These are phyloP conservation scores for Entelurus aequoreus DNA, from an alignment of 2,113 vertebrate genomes.

Conservation along the genomic window DNA sequence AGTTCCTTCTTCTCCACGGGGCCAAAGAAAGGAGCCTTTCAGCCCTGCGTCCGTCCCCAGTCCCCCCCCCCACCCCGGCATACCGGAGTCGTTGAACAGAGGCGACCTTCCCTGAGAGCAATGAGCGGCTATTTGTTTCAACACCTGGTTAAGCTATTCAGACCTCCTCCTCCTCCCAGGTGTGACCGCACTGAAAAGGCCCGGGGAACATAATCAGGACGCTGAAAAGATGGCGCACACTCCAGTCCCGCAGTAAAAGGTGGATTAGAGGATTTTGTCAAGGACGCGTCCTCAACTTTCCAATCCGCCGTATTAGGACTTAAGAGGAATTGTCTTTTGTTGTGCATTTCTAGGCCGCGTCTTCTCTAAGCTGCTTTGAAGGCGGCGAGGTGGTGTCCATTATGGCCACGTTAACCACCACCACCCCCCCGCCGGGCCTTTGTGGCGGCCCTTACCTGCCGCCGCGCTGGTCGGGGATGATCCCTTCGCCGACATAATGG, in stretches of 20 bases:
- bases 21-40: slow-evolving; percentile 67
- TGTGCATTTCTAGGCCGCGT: slow-evolving; percentile 82
- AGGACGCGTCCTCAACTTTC: slow-evolving; percentile 94
- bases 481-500: slow-evolving; percentile 72
- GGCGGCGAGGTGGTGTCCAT: slow-evolving; percentile 81
- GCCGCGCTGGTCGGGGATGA: slow-evolving; percentile 78
- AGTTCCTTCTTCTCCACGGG: slow-evolving; percentile 67
- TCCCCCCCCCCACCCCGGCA: no score
- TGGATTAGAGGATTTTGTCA: slow-evolving; percentile 99
- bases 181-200: slow-evolving; percentile 90
- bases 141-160: slow-evolving; percentile 82
- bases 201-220: slow-evolving; percentile 83
- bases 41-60: slow-evolving; percentile 64
- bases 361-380: slow-evolving; percentile 93
- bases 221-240: slow-evolving; percentile 83
- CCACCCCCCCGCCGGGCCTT: slow-evolving; percentile 81
- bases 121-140: slow-evolving; percentile 82
- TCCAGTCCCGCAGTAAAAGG: slow-evolving; percentile 96
- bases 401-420: slow-evolving; percentile 86
- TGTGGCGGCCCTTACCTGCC: slow-evolving; percentile 81
- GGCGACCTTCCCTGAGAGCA: slow-evolving; percentile 72
- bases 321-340: slow-evolving; percentile 94
- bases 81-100: slow-evolving; percentile 77
- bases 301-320: slow-evolving; percentile 92
- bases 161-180: slow-evolving; percentile 83